Evolutionary conservation across 2,888 invertebrate species (phyloP).

Genomic region (Priocnemis perturbator): DNA sequence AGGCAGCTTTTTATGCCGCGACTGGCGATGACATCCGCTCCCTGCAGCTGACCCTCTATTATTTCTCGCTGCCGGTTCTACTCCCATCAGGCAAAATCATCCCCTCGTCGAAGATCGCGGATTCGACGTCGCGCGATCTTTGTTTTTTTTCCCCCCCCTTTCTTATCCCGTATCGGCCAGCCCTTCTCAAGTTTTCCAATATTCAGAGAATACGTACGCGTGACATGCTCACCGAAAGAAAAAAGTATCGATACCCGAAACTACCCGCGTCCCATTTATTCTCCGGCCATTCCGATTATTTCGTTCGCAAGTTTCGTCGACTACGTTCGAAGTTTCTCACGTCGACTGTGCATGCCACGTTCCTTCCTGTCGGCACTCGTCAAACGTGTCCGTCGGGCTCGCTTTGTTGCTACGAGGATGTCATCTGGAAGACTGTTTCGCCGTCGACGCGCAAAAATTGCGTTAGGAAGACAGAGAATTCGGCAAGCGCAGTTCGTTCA

Average conservation of each 20-base stretch:
- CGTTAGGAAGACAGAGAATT: background rate
- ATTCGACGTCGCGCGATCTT: slow-evolving; percentile 38
- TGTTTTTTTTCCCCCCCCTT: background rate
- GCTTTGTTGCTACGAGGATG: too few species aligned
- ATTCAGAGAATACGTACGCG: too few species aligned
- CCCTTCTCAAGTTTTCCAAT: too few species aligned
- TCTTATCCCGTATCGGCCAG: background rate
- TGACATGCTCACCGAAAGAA: background rate
- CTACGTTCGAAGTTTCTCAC: too few species aligned
- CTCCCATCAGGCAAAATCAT: slow-evolving; percentile 33
- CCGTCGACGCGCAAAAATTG: background rate
- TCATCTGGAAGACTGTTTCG: too few species aligned
- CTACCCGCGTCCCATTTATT: too few species aligned
- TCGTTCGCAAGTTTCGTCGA: too few species aligned
- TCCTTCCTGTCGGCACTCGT: too few species aligned
- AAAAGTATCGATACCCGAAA: slow-evolving; percentile 3
- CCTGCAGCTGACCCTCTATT: slow-evolving; percentile 65
- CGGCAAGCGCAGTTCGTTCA: too few species aligned
- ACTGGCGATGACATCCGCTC: slow-evolving; percentile 64
- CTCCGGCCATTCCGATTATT: too few species aligned
- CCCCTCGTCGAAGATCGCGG: slow-evolving; percentile 28
- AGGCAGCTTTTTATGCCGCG: slow-evolving; percentile 58
- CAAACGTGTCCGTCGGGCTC: too few species aligned
- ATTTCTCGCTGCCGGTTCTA: slow-evolving; percentile 49
- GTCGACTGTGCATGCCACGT: too few species aligned